Base-by-base conservation (phyloP, 2,888 invertebrate species). In the Philereme vetulata region DNA sequence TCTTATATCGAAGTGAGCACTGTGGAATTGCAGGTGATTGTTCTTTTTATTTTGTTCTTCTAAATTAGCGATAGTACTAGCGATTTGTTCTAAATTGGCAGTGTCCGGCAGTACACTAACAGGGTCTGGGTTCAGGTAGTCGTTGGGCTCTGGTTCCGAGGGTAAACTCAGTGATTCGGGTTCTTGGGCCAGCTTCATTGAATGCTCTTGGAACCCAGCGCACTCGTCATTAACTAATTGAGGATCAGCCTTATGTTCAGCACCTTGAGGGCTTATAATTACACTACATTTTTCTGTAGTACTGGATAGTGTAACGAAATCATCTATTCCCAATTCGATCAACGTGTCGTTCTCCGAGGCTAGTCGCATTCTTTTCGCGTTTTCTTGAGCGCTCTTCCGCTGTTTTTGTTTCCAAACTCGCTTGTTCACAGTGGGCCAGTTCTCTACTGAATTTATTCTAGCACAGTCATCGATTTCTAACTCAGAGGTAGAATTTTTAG, bases 1-100 rank as follows among this genome's bases (percentile, higher is more conserved):
- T 59, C 90, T 71, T 49, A 91, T 90, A 67, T 92, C 90, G 52
- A 92, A 92, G 72, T 91, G 90, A 45, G 91, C 72, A 63, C 91
- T 90, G 63, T 88, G 86, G 59, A 91, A 91, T 71, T 87, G 82
- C 52, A 81, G 72, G 59, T 85, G 74, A 43, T 72, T 68, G 58
- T 81, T 77, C 5, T 78, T 67, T 64, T 76, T 78, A 5, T 52
- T 72, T 47, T 74, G 71, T 10, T 70, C 68, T 7, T 62, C 56
- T 53, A 69, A 48, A 51, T 57, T 53, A 48, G 53, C 55, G 50
- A 58, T 65, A 10, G 64, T 60, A 36, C 47, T 55, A n/a, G 51
- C 34, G 35, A 62, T 62, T 58, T 55, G 44, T 62, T 62, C 51
- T 58, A 61, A 32, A 56, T 54, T 58, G 5, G 47, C 42, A 21